These are phyloP conservation scores for Enchytraeus crypticus DNA, from an alignment of 2,888 invertebrate species.

Conservation along the genomic window DNA sequence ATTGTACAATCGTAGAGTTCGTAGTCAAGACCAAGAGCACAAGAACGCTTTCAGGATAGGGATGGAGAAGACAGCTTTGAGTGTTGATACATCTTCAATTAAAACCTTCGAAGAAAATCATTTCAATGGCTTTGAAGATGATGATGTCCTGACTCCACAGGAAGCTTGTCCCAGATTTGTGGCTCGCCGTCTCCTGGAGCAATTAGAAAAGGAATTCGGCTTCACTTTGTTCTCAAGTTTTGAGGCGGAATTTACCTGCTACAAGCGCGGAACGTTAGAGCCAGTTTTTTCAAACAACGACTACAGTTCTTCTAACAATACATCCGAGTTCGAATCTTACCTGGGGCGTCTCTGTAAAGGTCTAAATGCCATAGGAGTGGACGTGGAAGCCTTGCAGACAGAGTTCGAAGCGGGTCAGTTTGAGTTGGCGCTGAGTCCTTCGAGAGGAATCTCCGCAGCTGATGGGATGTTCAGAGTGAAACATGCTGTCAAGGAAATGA, in stretches of 20 bases:
- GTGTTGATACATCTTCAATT: too few relatives aligned
- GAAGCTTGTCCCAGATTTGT: conserved; percentile 15
- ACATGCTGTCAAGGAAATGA: conserved; percentile 15
- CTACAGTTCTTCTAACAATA: background rate
- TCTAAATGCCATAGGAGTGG: too few relatives aligned
- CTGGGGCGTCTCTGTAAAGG: too few relatives aligned
- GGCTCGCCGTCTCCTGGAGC: conserved; percentile 14
- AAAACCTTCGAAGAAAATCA: too few relatives aligned
- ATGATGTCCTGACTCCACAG: too few relatives aligned
- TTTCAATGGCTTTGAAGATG: too few relatives aligned
- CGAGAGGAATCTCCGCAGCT: conserved; percentile 6
- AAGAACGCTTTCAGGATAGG: too few relatives aligned
- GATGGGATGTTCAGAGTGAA: conserved; percentile 13
- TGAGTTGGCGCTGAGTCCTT: conserved; percentile 11
- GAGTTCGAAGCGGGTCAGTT: conserved; percentile 14
- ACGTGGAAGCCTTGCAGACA: background rate
- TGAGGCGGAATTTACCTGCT: conserved; percentile 20
- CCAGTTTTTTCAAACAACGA: conserved; percentile 5
- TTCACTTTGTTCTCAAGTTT: conserved; percentile 11
- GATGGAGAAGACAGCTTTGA: too few relatives aligned
- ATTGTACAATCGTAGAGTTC: conserved; percentile 1
- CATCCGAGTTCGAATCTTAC: conserved; percentile 12
- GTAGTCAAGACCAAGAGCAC: too few relatives aligned
- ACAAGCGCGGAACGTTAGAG: conserved; percentile 2
- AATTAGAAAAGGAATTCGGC: conserved; percentile 5